These are phyloP conservation scores for Ormyrus rosae DNA, from an alignment of 2,888 invertebrate genomes.

Conservation along the genomic window DNA sequence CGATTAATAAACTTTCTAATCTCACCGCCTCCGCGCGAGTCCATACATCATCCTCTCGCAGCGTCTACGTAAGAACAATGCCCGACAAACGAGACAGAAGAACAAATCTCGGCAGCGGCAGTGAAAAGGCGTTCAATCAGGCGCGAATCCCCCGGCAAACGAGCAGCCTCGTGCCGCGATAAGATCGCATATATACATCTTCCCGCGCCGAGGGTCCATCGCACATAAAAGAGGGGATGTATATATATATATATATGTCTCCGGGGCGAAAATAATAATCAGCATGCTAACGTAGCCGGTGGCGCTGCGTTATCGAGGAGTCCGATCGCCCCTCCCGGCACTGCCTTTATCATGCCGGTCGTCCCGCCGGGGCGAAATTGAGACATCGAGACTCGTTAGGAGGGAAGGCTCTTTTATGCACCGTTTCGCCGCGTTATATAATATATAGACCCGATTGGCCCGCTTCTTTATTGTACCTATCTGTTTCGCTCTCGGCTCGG, in stretches of 20 bases:
- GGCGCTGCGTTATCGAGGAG: neutral
- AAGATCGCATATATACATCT: neutral
- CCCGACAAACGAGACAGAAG: too few species aligned
- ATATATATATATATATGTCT: neutral
- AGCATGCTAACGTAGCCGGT: neutral
- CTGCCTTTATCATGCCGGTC: conserved; percentile 51
- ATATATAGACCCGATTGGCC: too few species aligned
- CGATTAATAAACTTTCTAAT: conserved; percentile 37
- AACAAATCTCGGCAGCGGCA: neutral
- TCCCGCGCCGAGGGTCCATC: too few species aligned
- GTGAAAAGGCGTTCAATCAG: conserved; percentile 16
- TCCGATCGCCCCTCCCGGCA: conserved; percentile 60
- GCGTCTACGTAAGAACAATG: too few species aligned
- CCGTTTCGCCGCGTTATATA: neutral
- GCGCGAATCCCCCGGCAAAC: conserved; percentile 29
- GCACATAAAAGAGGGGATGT: conserved; percentile 6
- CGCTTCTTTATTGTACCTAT: too few species aligned
- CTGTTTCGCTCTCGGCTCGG: too few species aligned
- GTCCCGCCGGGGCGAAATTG: conserved; percentile 66
- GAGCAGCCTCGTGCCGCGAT: conserved; percentile 17
- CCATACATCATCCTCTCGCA: neutral
- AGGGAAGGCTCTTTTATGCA: conserved; percentile 44
- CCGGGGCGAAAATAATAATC: conserved; percentile 44
- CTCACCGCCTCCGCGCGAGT: conserved; percentile 20
- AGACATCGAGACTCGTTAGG: conserved; percentile 72